Evolutionary conservation across 2,888 invertebrate genomes (phyloP).

Genomic region (Saturnia pavonia): DNA sequence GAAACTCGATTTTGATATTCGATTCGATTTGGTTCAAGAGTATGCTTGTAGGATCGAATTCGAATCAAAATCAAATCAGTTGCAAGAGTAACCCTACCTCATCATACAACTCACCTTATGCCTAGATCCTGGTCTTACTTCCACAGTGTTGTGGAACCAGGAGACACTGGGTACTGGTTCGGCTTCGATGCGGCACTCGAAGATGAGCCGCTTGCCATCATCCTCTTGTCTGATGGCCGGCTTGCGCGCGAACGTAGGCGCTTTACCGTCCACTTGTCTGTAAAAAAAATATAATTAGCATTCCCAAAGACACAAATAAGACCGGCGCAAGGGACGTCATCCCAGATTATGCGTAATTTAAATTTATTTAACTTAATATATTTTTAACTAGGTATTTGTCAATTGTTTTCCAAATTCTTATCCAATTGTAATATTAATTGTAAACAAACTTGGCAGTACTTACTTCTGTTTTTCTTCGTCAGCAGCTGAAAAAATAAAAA

Average conservation of each 20-base stretch:
- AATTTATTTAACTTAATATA: too few relatives aligned
- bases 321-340: not conserved
- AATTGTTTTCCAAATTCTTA: not conserved
- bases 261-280: conserved; percentile 98
- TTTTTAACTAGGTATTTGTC: too few relatives aligned
- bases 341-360: not conserved
- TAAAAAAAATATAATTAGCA: conserved; percentile 32
- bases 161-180: conserved; percentile 94
- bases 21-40: too few relatives aligned
- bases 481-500: conserved; percentile 87
- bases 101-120: conserved; percentile 94
- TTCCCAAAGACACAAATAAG: not conserved
- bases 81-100: too few relatives aligned
- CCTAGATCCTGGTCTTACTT: conserved; percentile 90
- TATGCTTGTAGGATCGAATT: too few relatives aligned
- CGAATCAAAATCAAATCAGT: too few relatives aligned
- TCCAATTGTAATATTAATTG: not conserved
- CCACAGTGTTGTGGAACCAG: conserved; percentile 94
- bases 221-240: conserved; percentile 98
- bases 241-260: conserved; percentile 98
- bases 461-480: conserved; percentile 98
- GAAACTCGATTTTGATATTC: too few relatives aligned
- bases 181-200: conserved; percentile 97
- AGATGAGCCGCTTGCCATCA: conserved; percentile 95
- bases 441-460: conserved; percentile 73